phyloP scores from a whole-genome alignment of 2,113 vertebrate genomes.

The Gopherus evgoodei region DNA sequence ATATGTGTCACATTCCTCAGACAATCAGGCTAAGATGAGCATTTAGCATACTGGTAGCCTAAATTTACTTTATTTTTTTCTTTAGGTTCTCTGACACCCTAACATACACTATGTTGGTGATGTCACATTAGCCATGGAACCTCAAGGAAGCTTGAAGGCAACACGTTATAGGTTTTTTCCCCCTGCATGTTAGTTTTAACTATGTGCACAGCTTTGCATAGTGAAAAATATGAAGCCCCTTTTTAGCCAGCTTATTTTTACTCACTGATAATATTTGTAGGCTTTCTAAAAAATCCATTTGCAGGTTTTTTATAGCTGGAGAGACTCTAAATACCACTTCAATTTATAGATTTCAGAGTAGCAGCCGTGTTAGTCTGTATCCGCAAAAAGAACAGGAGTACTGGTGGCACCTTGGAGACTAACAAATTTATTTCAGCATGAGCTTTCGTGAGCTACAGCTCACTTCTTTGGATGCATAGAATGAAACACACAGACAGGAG shows the following conservation, averaged over 20 bases:
- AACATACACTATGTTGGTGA: not conserved
- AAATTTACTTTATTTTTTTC: not conserved
- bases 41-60: not conserved
- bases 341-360: not conserved
- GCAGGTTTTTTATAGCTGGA: not conserved
- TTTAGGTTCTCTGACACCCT: not conserved
- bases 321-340: not conserved
- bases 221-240: not conserved
- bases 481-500: no score
- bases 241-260: not conserved
- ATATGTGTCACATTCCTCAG: fast-evolving
- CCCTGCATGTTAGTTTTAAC: not conserved
- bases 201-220: not conserved
- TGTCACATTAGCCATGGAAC: not conserved
- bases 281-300: not conserved
- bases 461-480: no score
- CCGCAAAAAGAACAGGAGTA: no score
- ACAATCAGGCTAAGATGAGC: not conserved
- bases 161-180: not conserved
- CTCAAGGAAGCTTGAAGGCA: not conserved
- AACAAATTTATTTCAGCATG: no score
- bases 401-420: no score
- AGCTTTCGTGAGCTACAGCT: no score
- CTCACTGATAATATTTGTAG: not conserved
- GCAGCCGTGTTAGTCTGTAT: no score